Evolutionary conservation across 2,888 invertebrate genomes (phyloP).

Genomic region (Sphinx pinastri): DNA sequence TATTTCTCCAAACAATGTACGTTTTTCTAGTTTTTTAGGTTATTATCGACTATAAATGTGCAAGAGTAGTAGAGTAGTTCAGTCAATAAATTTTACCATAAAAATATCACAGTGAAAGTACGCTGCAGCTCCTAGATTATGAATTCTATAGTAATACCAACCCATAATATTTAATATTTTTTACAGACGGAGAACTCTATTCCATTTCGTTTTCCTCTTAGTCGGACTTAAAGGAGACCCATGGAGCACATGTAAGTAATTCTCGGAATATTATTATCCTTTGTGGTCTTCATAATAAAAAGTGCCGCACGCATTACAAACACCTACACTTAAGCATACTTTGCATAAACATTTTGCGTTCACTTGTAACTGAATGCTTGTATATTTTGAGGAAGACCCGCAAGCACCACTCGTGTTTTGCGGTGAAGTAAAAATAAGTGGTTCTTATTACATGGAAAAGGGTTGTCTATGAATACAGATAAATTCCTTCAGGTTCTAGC

Average conservation of each 20-base stretch:
- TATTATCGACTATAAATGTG: too few species aligned
- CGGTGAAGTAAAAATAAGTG: not conserved
- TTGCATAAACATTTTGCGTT: not conserved
- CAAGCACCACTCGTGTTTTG: not conserved
- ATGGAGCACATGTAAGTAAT: not conserved
- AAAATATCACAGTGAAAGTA: too few species aligned
- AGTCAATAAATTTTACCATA: too few species aligned
- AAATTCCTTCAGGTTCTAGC: conserved; percentile 11
- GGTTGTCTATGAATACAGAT: not conserved
- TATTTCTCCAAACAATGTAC: not conserved
- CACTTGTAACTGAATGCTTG: conserved; percentile 4
- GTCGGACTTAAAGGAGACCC: not conserved
- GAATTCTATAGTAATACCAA: too few species aligned
- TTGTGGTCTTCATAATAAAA: not conserved
- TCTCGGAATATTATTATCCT: too few species aligned
- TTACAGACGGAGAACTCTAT: too few species aligned
- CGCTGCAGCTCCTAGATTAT: too few species aligned
- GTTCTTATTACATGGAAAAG: not conserved
- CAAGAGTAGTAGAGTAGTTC: too few species aligned
- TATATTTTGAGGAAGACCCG: conserved; percentile 17
- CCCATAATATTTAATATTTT: too few species aligned
- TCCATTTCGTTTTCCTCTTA: too few species aligned
- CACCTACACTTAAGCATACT: not conserved
- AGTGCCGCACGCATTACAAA: not conserved
- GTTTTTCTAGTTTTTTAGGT: too few species aligned